phyloP scores from a whole-genome alignment of 2,797 vertebrate species.

The Babyrousa celebensis region DNA sequence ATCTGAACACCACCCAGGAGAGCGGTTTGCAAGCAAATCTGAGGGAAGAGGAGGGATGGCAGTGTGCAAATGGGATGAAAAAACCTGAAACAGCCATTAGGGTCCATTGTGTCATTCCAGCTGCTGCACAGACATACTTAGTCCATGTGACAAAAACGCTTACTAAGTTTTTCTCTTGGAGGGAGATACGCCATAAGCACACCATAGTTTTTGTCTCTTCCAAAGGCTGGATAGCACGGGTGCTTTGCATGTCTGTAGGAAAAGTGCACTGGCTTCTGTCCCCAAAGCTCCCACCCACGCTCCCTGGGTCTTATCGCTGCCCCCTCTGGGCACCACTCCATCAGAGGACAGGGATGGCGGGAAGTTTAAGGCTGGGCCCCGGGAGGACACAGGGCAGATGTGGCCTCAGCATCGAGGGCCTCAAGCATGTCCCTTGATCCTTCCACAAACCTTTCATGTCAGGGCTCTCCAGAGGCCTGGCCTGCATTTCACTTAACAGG shows the following conservation, averaged over 20 bases:
- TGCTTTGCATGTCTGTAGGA: neutral
- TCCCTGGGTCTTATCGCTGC: accelerated
- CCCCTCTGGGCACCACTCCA: accelerated
- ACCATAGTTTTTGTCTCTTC: conserved; percentile 83
- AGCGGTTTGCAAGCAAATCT: conserved; percentile 82
- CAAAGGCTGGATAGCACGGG: neutral
- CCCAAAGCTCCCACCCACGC: neutral
- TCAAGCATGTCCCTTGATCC: neutral
- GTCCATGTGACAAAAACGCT: conserved; percentile 90
- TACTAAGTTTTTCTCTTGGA: conserved; percentile 88
- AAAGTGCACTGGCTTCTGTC: neutral
- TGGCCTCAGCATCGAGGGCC: neutral
- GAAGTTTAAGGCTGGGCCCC: neutral
- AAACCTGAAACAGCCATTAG: conserved; percentile 91
- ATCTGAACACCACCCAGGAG: conserved; percentile 69
- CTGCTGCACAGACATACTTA: conserved; percentile 89
- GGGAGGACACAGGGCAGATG: accelerated
- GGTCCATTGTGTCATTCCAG: conserved; percentile 91
- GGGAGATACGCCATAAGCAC: conserved; percentile 76
- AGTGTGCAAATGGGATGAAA: conserved; percentile 87
- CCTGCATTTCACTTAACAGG: neutral
- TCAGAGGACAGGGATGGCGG: neutral
- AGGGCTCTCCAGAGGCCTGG: neutral
- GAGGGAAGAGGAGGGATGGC: neutral
- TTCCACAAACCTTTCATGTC: conserved; percentile 51